Evolutionary conservation across 2,888 invertebrate genomes (phyloP).

Genomic region (Hylaea fasciaria): DNA sequence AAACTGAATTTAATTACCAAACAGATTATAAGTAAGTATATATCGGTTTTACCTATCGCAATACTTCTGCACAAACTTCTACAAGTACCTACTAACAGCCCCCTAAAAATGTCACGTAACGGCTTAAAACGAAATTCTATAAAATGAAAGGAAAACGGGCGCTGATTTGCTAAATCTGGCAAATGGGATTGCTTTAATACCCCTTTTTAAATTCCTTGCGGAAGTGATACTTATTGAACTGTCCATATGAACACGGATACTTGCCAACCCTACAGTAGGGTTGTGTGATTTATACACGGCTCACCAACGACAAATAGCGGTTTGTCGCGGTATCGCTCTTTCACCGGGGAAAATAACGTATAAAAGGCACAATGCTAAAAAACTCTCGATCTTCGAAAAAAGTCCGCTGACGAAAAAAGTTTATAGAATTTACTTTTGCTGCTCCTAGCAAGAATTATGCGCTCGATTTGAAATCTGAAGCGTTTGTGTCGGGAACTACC

Average conservation of each 20-base stretch:
- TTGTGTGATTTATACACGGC: conserved; percentile 76
- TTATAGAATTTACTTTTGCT: conserved; percentile 19
- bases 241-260: conserved; percentile 48
- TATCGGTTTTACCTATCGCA: no score
- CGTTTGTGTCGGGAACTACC: conserved; percentile 3
- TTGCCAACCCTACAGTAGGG: conserved; percentile 60
- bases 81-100: no score
- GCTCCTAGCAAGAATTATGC: conserved; percentile 43
- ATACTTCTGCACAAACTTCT: no score
- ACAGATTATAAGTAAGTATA: no score
- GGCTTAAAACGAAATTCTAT: background rate
- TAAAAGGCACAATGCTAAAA: conserved; percentile 61
- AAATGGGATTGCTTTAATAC: conserved; percentile 39
- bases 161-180: conserved; percentile 39
- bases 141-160: conserved; percentile 3
- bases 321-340: conserved; percentile 79
- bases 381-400: conserved; percentile 41
- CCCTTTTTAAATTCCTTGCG: conserved; percentile 38
- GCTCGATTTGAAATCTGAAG: conserved; percentile 31
- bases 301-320: conserved; percentile 80
- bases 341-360: conserved; percentile 72
- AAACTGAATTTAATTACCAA: no score
- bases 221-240: conserved; percentile 53
- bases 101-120: no score
- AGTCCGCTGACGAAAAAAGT: conserved; percentile 20